phyloP scores from a whole-genome alignment of 2,113 vertebrate species.

The Philantomba maxwellii region DNA sequence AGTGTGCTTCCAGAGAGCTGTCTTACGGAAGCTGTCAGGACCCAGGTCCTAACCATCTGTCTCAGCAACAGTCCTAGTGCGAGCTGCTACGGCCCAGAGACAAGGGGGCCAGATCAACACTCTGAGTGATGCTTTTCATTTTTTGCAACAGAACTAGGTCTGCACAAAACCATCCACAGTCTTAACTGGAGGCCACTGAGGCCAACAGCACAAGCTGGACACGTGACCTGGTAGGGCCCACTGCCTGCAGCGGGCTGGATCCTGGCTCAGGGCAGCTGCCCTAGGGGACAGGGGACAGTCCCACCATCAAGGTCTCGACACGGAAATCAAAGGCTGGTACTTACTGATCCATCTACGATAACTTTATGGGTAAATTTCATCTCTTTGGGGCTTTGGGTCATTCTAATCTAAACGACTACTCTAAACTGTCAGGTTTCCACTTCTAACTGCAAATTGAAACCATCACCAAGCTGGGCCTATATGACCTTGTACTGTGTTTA shows the following conservation, averaged over 20 bases:
- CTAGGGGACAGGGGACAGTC: fast-evolving
- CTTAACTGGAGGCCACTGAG: neutral
- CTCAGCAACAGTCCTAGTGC: neutral
- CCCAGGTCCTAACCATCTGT: neutral
- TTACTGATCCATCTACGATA: neutral
- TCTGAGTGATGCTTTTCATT: neutral
- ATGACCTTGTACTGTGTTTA: fast-evolving
- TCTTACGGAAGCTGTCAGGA: neutral
- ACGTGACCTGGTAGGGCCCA: fast-evolving
- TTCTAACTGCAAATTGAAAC: neutral
- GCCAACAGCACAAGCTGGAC: neutral
- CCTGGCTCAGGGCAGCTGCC: neutral
- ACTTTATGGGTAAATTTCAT: neutral
- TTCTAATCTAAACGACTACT: neutral
- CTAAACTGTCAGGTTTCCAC: neutral
- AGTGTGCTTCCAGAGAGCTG: neutral
- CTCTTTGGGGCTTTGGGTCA: neutral
- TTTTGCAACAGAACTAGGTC: neutral
- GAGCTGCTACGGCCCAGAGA: neutral
- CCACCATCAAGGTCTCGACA: too few relatives aligned
- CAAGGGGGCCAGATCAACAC: neutral
- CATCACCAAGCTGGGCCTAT: neutral
- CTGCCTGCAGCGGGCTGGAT: neutral
- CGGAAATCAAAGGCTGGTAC: neutral
- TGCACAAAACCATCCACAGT: neutral